Conservation (phyloP, 1,140 invertebrate genomes). For the Lanistes nyassanus region DNA sequence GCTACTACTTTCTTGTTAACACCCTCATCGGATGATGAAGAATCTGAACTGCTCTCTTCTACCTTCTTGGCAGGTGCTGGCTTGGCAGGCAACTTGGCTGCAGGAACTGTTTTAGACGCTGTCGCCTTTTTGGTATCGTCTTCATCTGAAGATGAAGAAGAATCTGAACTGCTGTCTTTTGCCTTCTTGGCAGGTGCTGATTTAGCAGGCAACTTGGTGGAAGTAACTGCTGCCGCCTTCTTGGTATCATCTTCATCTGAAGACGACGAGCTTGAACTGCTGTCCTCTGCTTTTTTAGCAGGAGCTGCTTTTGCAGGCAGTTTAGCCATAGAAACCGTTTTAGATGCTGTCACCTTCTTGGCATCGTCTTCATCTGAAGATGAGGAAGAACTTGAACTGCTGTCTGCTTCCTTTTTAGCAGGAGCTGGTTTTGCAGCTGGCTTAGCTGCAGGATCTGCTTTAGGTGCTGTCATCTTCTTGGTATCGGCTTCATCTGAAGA, state of each 20-base stretch:
- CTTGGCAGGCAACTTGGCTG: background rate
- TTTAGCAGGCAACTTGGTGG: slow-evolving; percentile 7
- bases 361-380: slow-evolving; percentile 24
- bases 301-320: background rate
- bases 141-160: slow-evolving; percentile 17
- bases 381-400: slow-evolving; percentile 16
- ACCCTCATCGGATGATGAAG: slow-evolving; percentile 29
- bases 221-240: slow-evolving; percentile 5
- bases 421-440: slow-evolving; percentile 8
- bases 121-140: slow-evolving; percentile 27
- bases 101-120: background rate
- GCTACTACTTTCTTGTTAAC: slow-evolving; percentile 10
- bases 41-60: slow-evolving; percentile 16
- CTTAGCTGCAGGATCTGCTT: slow-evolving; percentile 15
- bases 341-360: slow-evolving; percentile 19
- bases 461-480: slow-evolving; percentile 16
- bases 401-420: slow-evolving; percentile 6
- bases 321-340: slow-evolving; percentile 1
- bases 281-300: slow-evolving; percentile 17
- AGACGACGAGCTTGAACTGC: slow-evolving; percentile 24
- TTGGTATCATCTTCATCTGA: slow-evolving; percentile 25
- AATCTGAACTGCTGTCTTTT: slow-evolving; percentile 16
- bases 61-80: background rate
- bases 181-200: background rate
- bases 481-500: slow-evolving; percentile 22